Percentiles rank a stretch among this genome's conserved stretches.
phyloP scores from a whole-genome alignment of 1,140 invertebrate species.

The Drosophila dunni region DNA sequence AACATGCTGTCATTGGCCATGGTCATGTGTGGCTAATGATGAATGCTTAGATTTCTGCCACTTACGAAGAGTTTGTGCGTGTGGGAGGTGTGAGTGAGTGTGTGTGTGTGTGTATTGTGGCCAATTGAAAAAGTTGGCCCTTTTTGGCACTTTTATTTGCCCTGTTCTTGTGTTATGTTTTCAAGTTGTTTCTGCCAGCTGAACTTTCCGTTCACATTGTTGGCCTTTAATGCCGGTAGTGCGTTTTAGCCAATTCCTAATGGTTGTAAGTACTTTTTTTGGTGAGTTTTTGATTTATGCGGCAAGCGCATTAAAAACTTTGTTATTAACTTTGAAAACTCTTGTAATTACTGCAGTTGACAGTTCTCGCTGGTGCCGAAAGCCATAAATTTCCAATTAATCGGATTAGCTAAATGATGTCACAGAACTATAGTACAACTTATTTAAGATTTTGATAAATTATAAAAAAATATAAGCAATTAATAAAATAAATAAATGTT shows the following conservation, averaged over 20 bases:
- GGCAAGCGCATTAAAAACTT: conserved; percentile 39
- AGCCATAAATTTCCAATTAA: conserved; percentile 20
- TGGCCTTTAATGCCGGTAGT: conserved; percentile 28
- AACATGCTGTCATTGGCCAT: conserved; percentile 35
- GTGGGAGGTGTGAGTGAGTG: neutral
- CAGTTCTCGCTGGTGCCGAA: neutral
- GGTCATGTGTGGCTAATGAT: conserved; percentile 69
- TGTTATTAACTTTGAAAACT: conserved; percentile 21
- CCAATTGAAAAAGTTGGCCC: conserved; percentile 77
- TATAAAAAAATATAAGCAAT: neutral
- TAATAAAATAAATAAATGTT: neutral
- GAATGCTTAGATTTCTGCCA: conserved; percentile 46
- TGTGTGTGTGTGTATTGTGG: conserved; percentile 11
- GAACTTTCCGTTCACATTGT: conserved; percentile 21
- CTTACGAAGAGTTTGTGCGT: conserved; percentile 6
- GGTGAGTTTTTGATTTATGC: conserved; percentile 23
- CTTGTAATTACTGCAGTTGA: conserved; percentile 19
- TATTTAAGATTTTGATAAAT: neutral
- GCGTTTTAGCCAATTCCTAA: conserved; percentile 16
- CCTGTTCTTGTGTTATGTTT: conserved; percentile 21
- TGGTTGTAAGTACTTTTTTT: conserved; percentile 17
- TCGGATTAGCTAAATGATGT: conserved; percentile 14
- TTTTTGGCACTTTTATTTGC: conserved; percentile 48
- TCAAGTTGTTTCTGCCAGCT: conserved; percentile 37
- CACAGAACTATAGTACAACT: neutral